phyloP scores from a whole-genome alignment of 2,888 invertebrate genomes.

The Heliconius erato region DNA sequence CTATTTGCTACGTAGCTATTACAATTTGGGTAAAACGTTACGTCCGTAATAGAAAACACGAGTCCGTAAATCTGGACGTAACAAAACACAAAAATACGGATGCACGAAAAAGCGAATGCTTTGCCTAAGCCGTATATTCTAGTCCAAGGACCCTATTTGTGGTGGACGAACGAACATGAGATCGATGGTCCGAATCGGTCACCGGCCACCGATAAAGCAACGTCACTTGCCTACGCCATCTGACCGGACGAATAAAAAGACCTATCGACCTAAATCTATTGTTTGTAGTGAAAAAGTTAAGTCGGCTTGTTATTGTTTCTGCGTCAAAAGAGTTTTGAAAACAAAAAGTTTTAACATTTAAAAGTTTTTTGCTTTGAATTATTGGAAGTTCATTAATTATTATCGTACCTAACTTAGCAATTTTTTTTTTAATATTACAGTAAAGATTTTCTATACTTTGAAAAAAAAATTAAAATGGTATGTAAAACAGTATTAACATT shows the following conservation, averaged over 20 bases:
- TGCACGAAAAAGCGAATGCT: slow-evolving; percentile 53
- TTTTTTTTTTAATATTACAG: slow-evolving; percentile 5
- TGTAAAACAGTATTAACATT: neutral
- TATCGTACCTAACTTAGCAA: slow-evolving; percentile 27
- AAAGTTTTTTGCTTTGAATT: slow-evolving; percentile 33
- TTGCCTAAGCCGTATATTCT: slow-evolving; percentile 53
- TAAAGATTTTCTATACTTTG: slow-evolving; percentile 1
- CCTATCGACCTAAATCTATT: slow-evolving; percentile 50
- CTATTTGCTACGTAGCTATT: slow-evolving; percentile 24
- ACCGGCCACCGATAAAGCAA: slow-evolving; percentile 52
- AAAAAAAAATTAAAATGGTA: neutral
- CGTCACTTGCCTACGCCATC: slow-evolving; percentile 54
- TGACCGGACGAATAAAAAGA: slow-evolving; percentile 51
- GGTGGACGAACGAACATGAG: slow-evolving; percentile 54
- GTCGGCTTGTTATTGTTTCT: slow-evolving; percentile 47
- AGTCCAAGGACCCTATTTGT: slow-evolving; percentile 58
- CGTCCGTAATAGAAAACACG: slow-evolving; percentile 34
- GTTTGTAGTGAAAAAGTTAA: slow-evolving; percentile 48
- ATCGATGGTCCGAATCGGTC: slow-evolving; percentile 56
- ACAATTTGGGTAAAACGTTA: slow-evolving; percentile 25
- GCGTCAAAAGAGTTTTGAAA: slow-evolving; percentile 46
- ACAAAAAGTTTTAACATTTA: slow-evolving; percentile 33
- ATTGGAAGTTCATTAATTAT: slow-evolving; percentile 32
- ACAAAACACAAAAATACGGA: slow-evolving; percentile 49
- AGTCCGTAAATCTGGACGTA: slow-evolving; percentile 41